Evolutionary conservation across 2,888 invertebrate genomes (phyloP), one percentile per base, ranked within the genome.

Genomic region (Ceriagrion tenellum): DNA sequence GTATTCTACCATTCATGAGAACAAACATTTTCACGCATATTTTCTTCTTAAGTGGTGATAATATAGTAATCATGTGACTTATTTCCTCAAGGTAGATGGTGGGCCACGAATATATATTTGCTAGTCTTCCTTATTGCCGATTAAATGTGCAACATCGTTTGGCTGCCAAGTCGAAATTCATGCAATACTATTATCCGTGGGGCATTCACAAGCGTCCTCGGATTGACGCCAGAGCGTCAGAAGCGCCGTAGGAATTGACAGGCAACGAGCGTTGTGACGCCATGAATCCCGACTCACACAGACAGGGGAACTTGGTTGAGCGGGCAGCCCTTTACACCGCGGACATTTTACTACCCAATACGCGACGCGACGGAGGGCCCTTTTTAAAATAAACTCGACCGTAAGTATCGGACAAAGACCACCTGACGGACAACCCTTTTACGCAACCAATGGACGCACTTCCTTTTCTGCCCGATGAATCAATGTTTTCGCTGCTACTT

Each of bases 381-480:
- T 40, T 35, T 63, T 59, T 59, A 16, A 40, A 63, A 47, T 63
- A 91, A 69, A 91, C 91, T 59, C 63, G 26, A 69, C 91, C 59
- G 59, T 63, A 91, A 63, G 91, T 63, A 63, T 47, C 91, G 23
- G 47, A 91, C 63, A 40, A 55, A 91, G 40, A 91, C 55, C 91
- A 91, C 91, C 91, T 91, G 91, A 91, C 91, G 40, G 55, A 63
- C 91, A 91, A 91, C 63, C 91, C 63, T 63, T 91, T 91, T 91
- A 69, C 91, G 91, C 47, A 63, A 30, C 40, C 91, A 91, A 63
- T 63, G 40, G 35, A 40, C 91, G 59, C 59, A 59, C 63, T 91
- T 91, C 91, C 63, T 69, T 59, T 63, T 91, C 40, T 55, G n/a
- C 26, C 89, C 91, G 40, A 59, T 63, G 59, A 63, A 59, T 59